Conservation (phyloP, 2,797 vertebrate species). For the Oceanodroma leucorhoa region DNA sequence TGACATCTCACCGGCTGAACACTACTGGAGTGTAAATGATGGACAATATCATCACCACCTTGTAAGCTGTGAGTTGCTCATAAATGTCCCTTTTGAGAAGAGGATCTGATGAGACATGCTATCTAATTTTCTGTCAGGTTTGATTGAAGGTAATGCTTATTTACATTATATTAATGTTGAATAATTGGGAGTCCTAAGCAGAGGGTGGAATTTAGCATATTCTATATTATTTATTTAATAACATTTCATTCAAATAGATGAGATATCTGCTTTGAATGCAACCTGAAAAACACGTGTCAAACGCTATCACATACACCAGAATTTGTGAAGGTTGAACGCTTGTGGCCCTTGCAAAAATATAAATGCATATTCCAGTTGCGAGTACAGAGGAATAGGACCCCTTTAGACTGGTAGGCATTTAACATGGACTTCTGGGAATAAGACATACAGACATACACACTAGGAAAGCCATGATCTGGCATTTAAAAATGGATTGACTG, state of each 20-base stretch:
- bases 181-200: slow-evolving; percentile 6
- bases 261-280: not conserved
- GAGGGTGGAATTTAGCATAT: not conserved
- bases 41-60: not conserved
- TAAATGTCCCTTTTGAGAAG: not conserved
- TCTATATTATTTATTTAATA: not conserved
- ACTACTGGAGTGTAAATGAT: not conserved
- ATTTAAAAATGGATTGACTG: not conserved
- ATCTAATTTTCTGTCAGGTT: not conserved
- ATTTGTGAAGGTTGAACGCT: not conserved
- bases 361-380: not conserved
- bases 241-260: not conserved
- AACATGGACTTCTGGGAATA: not conserved
- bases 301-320: not conserved
- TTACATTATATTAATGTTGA: not conserved
- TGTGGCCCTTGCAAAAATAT: not conserved
- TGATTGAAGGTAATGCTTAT: not conserved
- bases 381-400: not conserved
- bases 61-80: not conserved
- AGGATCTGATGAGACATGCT: not conserved
- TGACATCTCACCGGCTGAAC: not conserved
- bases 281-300: not conserved
- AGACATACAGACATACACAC: not conserved
- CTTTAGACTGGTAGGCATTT: not conserved
- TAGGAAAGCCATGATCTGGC: not conserved